Base-by-base conservation (phyloP, 2,888 invertebrate species). In the Caenorhabditis imperialis region DNA sequence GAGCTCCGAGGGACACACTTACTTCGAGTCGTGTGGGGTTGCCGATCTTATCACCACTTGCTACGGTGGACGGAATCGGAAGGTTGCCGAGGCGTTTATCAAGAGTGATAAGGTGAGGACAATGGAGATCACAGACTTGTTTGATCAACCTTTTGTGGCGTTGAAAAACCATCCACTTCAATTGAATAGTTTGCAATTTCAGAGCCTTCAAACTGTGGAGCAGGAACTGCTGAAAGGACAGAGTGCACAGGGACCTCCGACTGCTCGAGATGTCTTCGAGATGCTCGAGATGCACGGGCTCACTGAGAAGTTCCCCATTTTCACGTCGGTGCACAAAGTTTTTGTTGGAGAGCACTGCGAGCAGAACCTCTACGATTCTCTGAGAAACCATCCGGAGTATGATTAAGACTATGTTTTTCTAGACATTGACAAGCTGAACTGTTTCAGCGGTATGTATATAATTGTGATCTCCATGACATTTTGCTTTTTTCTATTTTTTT, bases 21-120 rank as follows among this genome's bases (percentile, higher is more conserved):
- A 98, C 91, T 94, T 99, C 88, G 98, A 99, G 90, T 96, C 96
- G 83, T 99, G 99, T 88, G 99, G 99, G 25, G 94, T 99, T 4
- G 99, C 99, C 67, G 99, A 99, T 91, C 92, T 99, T 57, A 94
- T 99, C 84, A 98, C 98, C 20, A 98, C 98, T 0, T 99, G 98
- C 89, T 98, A 97, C 88, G 97, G 96, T 90, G 99, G 99, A 20
- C 92, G 98, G 79, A 99, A 99, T 89, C 91, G 97, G 82, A 93
- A 93, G 88, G 94, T 97, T 16, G 94, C 96, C 0, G 97, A 96
- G 88, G 97, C 96, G 8, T 97, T 94, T 88, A 96, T 95, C 23
- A 94, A 92, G 88, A 93, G 94, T 4, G 94, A 94, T 75, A 95
- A 96, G 90, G 92, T 92, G 22, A 16, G 63, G 16, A 38, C 12